Evolutionary conservation across 1,140 invertebrate species (phyloP).

Genomic region (Bombus impatiens): DNA sequence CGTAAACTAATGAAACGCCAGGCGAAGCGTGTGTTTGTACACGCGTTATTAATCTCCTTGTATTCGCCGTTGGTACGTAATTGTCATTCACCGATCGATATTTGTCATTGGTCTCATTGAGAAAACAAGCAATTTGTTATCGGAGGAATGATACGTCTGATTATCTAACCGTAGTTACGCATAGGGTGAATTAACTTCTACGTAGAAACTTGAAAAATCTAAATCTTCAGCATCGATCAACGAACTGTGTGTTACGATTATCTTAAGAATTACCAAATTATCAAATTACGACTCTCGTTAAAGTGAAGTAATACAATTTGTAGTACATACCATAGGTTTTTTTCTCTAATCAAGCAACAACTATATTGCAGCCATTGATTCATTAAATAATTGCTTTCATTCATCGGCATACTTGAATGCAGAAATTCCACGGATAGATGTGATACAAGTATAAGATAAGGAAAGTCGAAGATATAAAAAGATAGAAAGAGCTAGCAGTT

Average conservation of each 20-base stretch:
- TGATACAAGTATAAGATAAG: not conserved
- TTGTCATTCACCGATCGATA: not conserved
- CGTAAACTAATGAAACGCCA: not conserved
- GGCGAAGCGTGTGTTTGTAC: too few species aligned
- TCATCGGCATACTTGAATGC: not conserved
- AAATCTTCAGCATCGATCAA: too few species aligned
- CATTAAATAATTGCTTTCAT: not conserved
- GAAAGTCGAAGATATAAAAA: not conserved
- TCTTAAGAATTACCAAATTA: not conserved
- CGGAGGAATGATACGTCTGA: not conserved
- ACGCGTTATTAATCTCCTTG: not conserved
- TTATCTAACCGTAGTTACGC: not conserved
- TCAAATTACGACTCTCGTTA: not conserved
- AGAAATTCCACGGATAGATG: not conserved
- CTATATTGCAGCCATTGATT: not conserved
- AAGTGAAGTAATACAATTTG: not conserved
- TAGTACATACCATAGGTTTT: not conserved
- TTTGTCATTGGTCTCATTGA: not conserved
- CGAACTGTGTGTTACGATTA: not conserved
- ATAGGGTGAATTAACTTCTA: not conserved
- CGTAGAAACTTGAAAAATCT: not conserved
- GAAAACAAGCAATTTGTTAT: not conserved
- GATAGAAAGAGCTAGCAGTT: not conserved
- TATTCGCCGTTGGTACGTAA: not conserved
- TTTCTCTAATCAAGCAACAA: not conserved